A percentile compares a stretch with the other conserved stretches of the same genome.
Conservation (phyloP, 2,797 vertebrate genomes). For the Myotis planiceps region DNA sequence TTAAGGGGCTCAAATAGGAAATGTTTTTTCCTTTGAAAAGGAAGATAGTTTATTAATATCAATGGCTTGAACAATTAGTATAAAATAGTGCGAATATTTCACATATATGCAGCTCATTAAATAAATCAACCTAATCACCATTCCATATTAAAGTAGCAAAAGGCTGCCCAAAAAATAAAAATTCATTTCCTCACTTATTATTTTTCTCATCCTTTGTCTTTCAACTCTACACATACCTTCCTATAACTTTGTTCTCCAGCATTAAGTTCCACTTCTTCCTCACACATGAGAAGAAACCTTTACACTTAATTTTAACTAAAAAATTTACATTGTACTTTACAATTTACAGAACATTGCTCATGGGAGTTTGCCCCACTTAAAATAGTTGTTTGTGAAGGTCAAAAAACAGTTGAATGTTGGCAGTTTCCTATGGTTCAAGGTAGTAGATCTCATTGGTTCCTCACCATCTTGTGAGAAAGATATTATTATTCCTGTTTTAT, state of each 20-base stretch:
- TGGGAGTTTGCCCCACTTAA: not conserved
- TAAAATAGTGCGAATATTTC: not conserved
- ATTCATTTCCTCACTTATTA: not conserved
- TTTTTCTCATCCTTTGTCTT: not conserved
- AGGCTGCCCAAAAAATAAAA: not conserved
- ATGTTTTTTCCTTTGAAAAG: constrained; percentile 43
- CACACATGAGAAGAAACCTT: not conserved
- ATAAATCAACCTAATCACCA: not conserved
- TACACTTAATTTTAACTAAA: not conserved
- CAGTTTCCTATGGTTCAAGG: not conserved
- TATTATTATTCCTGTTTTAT: not conserved
- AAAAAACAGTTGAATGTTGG: not conserved
- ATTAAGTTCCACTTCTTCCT: not conserved
- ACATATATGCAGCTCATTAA: not conserved
- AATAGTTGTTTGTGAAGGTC: not conserved
- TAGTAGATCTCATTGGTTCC: not conserved
- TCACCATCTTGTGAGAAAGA: not conserved
- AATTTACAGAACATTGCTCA: not conserved
- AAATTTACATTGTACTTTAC: not conserved
- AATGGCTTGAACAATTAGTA: not conserved
- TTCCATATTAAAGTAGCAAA: constrained; percentile 8
- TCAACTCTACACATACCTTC: not conserved
- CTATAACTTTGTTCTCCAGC: not conserved
- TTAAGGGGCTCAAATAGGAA: constrained; percentile 33
- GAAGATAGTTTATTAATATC: not conserved